A percentile compares a stretch with the other conserved stretches of the same genome.
Evolutionary conservation across 2,888 invertebrate genomes (phyloP).

Genomic region (Harpalus rubripes): DNA sequence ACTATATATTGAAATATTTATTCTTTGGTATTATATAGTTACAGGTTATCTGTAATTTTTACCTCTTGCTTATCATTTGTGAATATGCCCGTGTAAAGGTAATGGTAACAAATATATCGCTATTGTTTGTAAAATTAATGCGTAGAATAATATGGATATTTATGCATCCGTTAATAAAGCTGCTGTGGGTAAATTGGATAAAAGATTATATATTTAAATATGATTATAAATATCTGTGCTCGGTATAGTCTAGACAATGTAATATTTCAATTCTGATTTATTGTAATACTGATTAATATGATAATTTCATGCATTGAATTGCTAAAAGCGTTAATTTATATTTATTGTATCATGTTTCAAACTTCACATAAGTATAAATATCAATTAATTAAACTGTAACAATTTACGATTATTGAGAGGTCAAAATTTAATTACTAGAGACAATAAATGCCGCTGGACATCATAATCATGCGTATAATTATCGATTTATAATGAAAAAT

Average conservation of each 20-base stretch:
- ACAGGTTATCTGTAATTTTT: too few species aligned
- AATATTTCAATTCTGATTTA: slow-evolving; percentile 21
- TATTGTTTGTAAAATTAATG: too few species aligned
- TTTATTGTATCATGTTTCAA: slow-evolving; percentile 2
- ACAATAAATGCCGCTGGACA: neutral
- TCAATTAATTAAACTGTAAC: neutral
- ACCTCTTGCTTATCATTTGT: too few species aligned
- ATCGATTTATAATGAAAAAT: too few species aligned
- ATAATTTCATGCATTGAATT: slow-evolving; percentile 22
- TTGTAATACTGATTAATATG: slow-evolving; percentile 8
- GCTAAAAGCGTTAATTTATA: slow-evolving; percentile 15
- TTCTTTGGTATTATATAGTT: too few species aligned
- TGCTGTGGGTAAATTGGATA: neutral
- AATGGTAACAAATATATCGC: too few species aligned
- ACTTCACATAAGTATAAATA: slow-evolving; percentile 14
- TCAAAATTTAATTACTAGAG: neutral
- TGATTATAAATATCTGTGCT: neutral
- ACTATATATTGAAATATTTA: too few species aligned
- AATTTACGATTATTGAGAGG: slow-evolving; percentile 1
- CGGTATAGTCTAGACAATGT: neutral
- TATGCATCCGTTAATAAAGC: neutral
- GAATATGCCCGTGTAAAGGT: too few species aligned
- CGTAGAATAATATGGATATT: too few species aligned
- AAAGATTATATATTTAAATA: neutral
- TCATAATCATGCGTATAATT: neutral